phyloP scores from a whole-genome alignment of 1,140 invertebrate genomes.

The Teleopsis dalmanni region DNA sequence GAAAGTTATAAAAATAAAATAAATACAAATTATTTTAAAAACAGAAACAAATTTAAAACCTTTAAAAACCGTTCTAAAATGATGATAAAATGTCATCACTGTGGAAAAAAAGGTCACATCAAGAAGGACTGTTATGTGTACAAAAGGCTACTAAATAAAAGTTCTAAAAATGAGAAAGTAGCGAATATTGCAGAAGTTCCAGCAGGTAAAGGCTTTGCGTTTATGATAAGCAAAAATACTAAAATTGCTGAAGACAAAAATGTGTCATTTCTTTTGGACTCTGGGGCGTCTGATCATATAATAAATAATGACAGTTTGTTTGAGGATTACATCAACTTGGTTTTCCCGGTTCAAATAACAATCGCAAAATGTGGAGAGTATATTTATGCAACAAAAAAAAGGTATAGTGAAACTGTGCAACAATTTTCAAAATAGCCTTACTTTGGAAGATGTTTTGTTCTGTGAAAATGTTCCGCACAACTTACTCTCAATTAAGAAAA shows the following conservation, averaged over 20 bases:
- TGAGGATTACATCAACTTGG: conserved; percentile 13
- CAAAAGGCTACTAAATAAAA: conserved; percentile 15
- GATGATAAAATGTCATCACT: conserved; percentile 23
- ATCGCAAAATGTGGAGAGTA: conserved; percentile 17
- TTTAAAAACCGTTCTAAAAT: not conserved
- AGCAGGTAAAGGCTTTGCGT: conserved; percentile 9
- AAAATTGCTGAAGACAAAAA: conserved; percentile 1
- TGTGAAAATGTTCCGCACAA: conserved; percentile 14
- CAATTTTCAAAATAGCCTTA: conserved; percentile 6
- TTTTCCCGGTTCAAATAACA: conserved; percentile 9
- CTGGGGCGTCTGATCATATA: conserved; percentile 36
- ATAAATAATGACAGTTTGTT: conserved; percentile 28
- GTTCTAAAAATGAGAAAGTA: conserved; percentile 11
- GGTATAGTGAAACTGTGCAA: conserved; percentile 9
- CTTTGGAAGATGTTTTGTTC: conserved; percentile 11
- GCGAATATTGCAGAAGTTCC: conserved; percentile 6
- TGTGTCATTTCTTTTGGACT: conserved; percentile 30
- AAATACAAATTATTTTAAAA: conserved; percentile 6
- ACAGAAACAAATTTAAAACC: conserved; percentile 5
- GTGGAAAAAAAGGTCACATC: conserved; percentile 22
- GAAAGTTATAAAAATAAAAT: not conserved
- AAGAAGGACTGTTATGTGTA: conserved; percentile 25
- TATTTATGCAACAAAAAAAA: conserved; percentile 11
- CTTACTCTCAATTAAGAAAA: conserved; percentile 14
- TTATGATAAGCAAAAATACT: conserved; percentile 13